Evolutionary conservation across 2,113 vertebrate genomes (phyloP).

Genomic region (Dasypus novemcinctus): DNA sequence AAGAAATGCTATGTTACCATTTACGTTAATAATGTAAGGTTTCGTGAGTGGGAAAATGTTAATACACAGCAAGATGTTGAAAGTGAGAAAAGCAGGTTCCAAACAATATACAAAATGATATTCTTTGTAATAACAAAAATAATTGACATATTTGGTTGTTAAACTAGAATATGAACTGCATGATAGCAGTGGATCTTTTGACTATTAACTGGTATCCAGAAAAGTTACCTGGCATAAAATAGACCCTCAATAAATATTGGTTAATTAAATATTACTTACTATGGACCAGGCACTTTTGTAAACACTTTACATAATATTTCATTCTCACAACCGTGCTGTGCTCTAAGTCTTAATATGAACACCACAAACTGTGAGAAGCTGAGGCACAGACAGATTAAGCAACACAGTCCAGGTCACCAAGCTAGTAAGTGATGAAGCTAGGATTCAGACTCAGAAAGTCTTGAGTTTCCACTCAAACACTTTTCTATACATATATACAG

Average conservation of each 20-base stretch:
- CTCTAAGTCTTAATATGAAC: neutral
- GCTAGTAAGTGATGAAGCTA: neutral
- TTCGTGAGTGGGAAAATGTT: neutral
- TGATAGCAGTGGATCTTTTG: neutral
- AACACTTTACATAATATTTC: neutral
- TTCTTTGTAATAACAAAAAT: neutral
- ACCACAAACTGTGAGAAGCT: neutral
- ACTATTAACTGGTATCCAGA: neutral
- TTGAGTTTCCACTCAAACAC: neutral
- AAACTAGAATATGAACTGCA: neutral
- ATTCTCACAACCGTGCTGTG: neutral
- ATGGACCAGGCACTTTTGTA: neutral
- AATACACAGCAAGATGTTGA: neutral
- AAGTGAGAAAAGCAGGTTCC: neutral
- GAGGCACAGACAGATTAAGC: neutral
- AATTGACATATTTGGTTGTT: neutral
- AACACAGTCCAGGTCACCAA: neutral
- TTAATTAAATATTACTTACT: neutral
- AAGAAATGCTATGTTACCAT: neutral
- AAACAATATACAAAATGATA: neutral
- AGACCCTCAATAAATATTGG: neutral
- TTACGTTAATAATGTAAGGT: neutral
- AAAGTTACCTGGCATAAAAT: neutral
- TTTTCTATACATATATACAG: neutral
- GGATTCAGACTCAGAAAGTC: neutral